A percentile compares a stretch with the other conserved stretches of the same genome.
Conservation (phyloP, 2,113 vertebrate species). For the Sinocyclocheilus rhinocerous region DNA sequence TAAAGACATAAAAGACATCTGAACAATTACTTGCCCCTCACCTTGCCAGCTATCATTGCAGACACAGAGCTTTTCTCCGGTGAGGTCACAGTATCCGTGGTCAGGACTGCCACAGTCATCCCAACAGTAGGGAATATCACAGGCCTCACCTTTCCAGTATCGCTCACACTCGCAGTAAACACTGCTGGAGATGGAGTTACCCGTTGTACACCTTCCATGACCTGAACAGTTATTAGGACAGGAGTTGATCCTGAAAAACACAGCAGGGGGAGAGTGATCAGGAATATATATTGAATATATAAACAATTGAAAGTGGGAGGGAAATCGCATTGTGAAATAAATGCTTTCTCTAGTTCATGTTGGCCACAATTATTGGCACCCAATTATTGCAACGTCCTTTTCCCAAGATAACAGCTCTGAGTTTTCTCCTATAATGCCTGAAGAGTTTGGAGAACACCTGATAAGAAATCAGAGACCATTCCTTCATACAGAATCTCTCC, state of each 20-base stretch:
- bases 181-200: constrained; percentile 83
- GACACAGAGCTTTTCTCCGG: constrained; percentile 94
- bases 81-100: constrained; percentile 96
- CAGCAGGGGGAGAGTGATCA: neutral
- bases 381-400: too few relatives aligned
- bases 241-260: constrained; percentile 87
- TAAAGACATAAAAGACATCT: neutral
- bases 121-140: constrained; percentile 94
- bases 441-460: too few relatives aligned
- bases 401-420: too few relatives aligned
- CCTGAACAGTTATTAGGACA: constrained; percentile 98
- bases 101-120: constrained; percentile 97
- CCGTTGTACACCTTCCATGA: constrained; percentile 93
- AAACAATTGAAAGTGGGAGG: too few relatives aligned
- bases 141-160: constrained; percentile 98
- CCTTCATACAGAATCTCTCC: too few relatives aligned
- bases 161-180: constrained; percentile 98
- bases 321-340: too few relatives aligned
- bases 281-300: neutral
- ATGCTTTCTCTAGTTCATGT: too few relatives aligned
- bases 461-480: too few relatives aligned
- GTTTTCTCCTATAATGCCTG: too few relatives aligned
- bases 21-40: constrained; percentile 54
- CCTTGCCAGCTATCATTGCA: constrained; percentile 99
- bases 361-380: too few relatives aligned